Percentiles rank a stretch among this genome's conserved stretches.
Evolutionary conservation across 2,888 invertebrate species (phyloP).

Genomic region (Trissolcus brochymenae): DNA sequence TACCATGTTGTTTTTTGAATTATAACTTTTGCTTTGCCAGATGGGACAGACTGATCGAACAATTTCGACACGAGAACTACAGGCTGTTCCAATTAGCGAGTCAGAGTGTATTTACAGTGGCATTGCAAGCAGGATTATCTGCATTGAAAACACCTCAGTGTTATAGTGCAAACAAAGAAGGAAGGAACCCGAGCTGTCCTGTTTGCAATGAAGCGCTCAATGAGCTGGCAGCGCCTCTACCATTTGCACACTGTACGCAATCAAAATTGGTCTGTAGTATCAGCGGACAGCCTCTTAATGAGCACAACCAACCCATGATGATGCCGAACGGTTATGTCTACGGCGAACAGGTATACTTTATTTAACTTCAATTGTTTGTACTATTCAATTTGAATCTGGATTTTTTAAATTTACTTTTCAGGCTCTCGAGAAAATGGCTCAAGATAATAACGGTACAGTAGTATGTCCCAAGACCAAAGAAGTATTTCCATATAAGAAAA

Average conservation of each 20-base stretch:
- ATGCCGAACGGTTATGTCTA: slow-evolving; percentile 99
- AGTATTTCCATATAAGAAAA: slow-evolving; percentile 91
- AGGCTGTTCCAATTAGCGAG: slow-evolving; percentile 94
- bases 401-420: slow-evolving; percentile 77
- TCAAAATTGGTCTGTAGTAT: slow-evolving; percentile 95
- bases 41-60: slow-evolving; percentile 90
- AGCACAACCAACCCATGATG: slow-evolving; percentile 99
- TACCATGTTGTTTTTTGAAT: too few relatives aligned
- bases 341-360: slow-evolving; percentile 86
- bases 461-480: slow-evolving; percentile 97
- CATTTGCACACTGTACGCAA: slow-evolving; percentile 97
- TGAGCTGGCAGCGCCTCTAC: slow-evolving; percentile 89
- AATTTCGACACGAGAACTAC: slow-evolving; percentile 96
- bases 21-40: slow-evolving; percentile 69
- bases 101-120: slow-evolving; percentile 93
- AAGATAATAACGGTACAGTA: slow-evolving; percentile 92
- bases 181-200: slow-evolving; percentile 91
- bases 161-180: slow-evolving; percentile 81
- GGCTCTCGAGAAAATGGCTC: slow-evolving; percentile 94
- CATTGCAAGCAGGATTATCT: slow-evolving; percentile 94
- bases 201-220: slow-evolving; percentile 94
- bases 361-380: not conserved
- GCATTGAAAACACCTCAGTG: slow-evolving; percentile 90
- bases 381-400: too few relatives aligned
- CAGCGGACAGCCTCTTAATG: slow-evolving; percentile 93